phyloP scores from a whole-genome alignment of 2,888 invertebrate genomes.

The Epistrophe grossulariae region DNA sequence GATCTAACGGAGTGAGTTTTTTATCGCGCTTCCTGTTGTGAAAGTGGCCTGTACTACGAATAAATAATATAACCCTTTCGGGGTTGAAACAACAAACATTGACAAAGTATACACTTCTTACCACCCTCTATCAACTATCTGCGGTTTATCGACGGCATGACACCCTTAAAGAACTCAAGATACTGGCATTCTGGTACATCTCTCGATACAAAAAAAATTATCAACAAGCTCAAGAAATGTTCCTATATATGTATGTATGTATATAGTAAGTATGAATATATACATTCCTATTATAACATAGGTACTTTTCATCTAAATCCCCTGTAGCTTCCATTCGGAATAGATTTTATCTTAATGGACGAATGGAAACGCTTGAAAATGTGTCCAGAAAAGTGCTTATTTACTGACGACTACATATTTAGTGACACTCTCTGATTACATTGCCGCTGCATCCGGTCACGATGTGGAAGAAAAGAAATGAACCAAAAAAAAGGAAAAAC shows the following conservation, averaged over 20 bases:
- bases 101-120: constrained; percentile 61
- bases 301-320: constrained; percentile 10
- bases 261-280: no score
- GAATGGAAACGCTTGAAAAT: constrained; percentile 47
- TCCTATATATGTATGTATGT: not conserved
- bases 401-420: constrained; percentile 70
- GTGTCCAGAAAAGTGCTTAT: constrained; percentile 72
- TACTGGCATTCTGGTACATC: constrained; percentile 42
- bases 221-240: constrained; percentile 32
- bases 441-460: constrained; percentile 51
- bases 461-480: constrained; percentile 17
- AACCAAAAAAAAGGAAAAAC: constrained; percentile 27
- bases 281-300: no score
- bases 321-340: constrained; percentile 7
- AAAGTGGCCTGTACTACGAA: constrained; percentile 73
- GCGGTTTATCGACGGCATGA: constrained; percentile 69
- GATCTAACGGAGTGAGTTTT: constrained; percentile 72
- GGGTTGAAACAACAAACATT: constrained; percentile 73
- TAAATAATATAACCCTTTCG: constrained; percentile 76
- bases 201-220: constrained; percentile 19
- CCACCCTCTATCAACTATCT: constrained; percentile 62
- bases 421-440: constrained; percentile 65
- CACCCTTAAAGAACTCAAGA: constrained; percentile 57
- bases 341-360: constrained; percentile 69
- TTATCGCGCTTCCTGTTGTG: constrained; percentile 76